phyloP scores from a whole-genome alignment of 2,888 invertebrate species.

The Watsonalla cultraria region DNA sequence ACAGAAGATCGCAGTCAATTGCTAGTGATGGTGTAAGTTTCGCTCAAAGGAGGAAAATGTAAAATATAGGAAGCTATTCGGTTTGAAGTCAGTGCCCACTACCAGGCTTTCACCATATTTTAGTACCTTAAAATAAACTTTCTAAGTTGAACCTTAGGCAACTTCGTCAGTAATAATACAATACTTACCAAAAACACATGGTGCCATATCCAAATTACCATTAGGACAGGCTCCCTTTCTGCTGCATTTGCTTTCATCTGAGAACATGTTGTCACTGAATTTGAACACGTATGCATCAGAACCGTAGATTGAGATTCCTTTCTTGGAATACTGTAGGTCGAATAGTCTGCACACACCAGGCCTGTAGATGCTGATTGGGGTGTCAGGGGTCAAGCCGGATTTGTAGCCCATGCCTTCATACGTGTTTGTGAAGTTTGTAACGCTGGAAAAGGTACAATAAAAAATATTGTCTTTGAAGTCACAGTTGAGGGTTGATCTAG shows the following conservation, averaged over 20 bases:
- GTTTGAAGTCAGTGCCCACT: too few species aligned
- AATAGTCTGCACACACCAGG: slow-evolving; percentile 85
- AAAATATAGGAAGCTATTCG: too few species aligned
- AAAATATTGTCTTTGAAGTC: neutral
- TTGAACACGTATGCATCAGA: slow-evolving; percentile 79
- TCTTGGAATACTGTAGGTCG: slow-evolving; percentile 35
- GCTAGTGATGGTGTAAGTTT: too few species aligned
- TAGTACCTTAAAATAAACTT: too few species aligned
- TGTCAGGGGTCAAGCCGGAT: slow-evolving; percentile 69
- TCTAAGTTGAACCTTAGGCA: too few species aligned
- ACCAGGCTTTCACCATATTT: too few species aligned
- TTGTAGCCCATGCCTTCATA: slow-evolving; percentile 86
- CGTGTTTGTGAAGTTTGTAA: slow-evolving; percentile 80
- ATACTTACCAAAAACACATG: slow-evolving; percentile 82
- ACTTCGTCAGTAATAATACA: neutral
- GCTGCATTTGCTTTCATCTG: slow-evolving; percentile 80
- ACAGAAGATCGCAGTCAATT: too few species aligned
- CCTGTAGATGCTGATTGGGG: slow-evolving; percentile 79
- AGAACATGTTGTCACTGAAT: slow-evolving; percentile 78
- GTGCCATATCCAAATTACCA: slow-evolving; percentile 81
- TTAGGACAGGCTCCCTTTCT: slow-evolving; percentile 56
- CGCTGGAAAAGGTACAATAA: slow-evolving; percentile 72
- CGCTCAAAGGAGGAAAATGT: too few species aligned
- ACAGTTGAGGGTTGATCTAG: too few species aligned
- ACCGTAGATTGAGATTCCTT: slow-evolving; percentile 45